A percentile compares a stretch with the other conserved stretches of the same genome.
These are phyloP conservation scores for Larimichthys crocea DNA, from an alignment of 2,113 vertebrate species.

Conservation along the genomic window DNA sequence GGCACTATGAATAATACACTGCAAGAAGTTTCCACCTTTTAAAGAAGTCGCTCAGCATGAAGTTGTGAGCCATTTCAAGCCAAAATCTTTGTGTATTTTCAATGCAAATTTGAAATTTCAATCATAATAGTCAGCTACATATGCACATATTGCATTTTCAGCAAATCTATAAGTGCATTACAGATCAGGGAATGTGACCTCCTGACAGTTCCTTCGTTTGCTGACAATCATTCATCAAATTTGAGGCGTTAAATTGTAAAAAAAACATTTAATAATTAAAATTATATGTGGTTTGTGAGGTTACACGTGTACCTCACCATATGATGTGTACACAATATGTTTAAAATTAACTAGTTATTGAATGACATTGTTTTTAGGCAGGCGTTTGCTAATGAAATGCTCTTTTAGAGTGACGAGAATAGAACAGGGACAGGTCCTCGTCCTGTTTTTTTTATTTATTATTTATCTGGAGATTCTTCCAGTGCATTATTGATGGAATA, in stretches of 20 bases:
- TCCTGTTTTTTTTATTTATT: not conserved
- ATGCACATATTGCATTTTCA: no score
- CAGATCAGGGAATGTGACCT: no score
- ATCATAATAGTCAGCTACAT: no score
- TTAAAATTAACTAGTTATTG: slow-evolving; percentile 5
- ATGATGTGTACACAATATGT: not conserved
- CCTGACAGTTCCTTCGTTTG: not conserved
- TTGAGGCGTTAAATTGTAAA: not conserved
- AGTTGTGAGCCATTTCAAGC: not conserved
- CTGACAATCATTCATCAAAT: not conserved
- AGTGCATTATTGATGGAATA: slow-evolving; percentile 7
- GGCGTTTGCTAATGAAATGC: not conserved
- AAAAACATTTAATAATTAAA: not conserved
- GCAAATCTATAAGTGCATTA: not conserved
- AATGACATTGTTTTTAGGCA: slow-evolving; percentile 2
- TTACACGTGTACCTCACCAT: not conserved
- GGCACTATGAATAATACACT: slow-evolving; percentile 32
- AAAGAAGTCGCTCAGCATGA: not conserved
- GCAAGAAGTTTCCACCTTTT: slow-evolving; percentile 19
- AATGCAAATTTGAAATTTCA: not conserved
- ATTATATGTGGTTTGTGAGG: not conserved
- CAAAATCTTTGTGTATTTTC: no score
- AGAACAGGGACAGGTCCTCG: not conserved
- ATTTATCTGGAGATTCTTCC: slow-evolving; percentile 1
- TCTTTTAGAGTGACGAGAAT: not conserved